Evolutionary conservation across 1,140 invertebrate species (phyloP).

Genomic region (Lordiphosa collinella): DNA sequence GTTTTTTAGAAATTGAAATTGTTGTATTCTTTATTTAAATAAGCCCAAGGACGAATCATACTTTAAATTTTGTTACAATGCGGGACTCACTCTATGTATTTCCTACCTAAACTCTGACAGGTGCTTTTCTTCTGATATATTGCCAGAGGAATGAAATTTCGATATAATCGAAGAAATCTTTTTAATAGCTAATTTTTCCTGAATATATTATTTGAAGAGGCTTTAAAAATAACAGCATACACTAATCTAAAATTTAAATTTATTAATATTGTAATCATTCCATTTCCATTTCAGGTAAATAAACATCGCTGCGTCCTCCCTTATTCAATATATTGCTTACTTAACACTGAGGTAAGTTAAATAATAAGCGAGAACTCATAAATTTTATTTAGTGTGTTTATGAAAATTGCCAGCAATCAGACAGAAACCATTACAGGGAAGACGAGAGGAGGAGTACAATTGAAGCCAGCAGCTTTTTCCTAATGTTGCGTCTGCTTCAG

Average conservation of each 20-base stretch:
- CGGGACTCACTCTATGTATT: too few relatives aligned
- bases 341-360: slow-evolving; percentile 41
- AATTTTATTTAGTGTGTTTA: slow-evolving; percentile 65
- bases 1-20: too few relatives aligned
- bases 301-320: neutral
- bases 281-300: slow-evolving; percentile 19
- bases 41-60: too few relatives aligned
- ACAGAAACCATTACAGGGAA: slow-evolving; percentile 58
- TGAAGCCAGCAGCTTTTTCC: slow-evolving; percentile 40
- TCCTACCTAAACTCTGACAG: too few relatives aligned
- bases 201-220: too few relatives aligned
- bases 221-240: too few relatives aligned
- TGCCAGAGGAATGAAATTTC: too few relatives aligned
- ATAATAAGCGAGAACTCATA: slow-evolving; percentile 47
- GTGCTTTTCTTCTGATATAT: too few relatives aligned
- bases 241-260: neutral
- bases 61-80: too few relatives aligned
- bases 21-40: too few relatives aligned
- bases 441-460: slow-evolving; percentile 9
- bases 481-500: slow-evolving; percentile 5
- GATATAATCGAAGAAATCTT: too few relatives aligned
- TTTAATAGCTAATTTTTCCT: too few relatives aligned
- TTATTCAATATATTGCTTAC: slow-evolving; percentile 36
- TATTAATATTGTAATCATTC: neutral
- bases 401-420: slow-evolving; percentile 74